Conservation (phyloP, 2,888 invertebrate genomes). For the Tuberolachnus salignus region DNA sequence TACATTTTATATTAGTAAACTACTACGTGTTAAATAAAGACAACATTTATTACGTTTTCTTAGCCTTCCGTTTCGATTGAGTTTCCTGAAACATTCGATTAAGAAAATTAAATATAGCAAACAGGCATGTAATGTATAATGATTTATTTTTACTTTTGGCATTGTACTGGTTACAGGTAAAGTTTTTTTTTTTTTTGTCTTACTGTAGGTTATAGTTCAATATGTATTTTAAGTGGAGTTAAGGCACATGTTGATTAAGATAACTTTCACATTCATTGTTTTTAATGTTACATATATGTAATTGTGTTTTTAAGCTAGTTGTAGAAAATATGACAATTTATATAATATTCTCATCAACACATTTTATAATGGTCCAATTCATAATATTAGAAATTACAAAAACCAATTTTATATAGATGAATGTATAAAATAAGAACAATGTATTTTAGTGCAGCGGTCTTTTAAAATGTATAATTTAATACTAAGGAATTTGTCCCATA, state of each 20-base stretch:
- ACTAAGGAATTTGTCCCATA: no score
- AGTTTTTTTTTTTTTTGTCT: constrained; percentile 3
- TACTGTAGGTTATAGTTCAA: constrained; percentile 18
- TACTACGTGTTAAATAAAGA: constrained; percentile 38
- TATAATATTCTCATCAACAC: no score
- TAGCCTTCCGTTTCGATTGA: constrained; percentile 51
- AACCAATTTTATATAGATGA: no score
- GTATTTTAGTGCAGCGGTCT: no score
- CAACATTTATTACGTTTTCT: constrained; percentile 48
- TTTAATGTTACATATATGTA: no score
- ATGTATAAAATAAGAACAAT: no score
- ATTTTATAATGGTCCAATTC: no score
- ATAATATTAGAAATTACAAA: no score
- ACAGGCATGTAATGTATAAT: constrained; percentile 2
- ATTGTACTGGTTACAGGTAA: constrained; percentile 12
- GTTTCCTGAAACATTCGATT: constrained; percentile 51
- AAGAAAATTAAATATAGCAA: constrained; percentile 43
- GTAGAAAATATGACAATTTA: no score
- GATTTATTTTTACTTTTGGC: constrained; percentile 44
- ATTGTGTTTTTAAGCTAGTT: no score
- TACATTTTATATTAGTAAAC: constrained; percentile 36
- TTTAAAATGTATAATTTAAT: no score
- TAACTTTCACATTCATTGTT: no score
- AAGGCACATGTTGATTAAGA: not conserved
- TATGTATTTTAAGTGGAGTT: not conserved